Percentiles rank a stretch among this genome's conserved stretches.
Conservation (phyloP, 2,113 vertebrate genomes). For the Pomatostomus ruficeps region DNA sequence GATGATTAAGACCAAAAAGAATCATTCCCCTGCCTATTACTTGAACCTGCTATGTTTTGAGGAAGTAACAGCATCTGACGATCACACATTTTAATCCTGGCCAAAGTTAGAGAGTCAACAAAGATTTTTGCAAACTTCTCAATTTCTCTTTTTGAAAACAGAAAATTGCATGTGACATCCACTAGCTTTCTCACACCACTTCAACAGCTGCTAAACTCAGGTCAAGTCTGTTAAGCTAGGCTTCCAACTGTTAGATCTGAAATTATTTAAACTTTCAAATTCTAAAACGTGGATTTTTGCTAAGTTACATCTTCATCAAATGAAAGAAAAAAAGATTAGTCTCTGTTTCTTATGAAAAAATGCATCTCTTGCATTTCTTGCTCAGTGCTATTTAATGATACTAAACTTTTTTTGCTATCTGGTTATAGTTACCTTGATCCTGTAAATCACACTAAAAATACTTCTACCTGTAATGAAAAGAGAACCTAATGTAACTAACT, state of each 20-base stretch:
- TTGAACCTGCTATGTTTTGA: background rate
- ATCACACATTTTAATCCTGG: background rate
- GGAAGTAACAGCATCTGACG: background rate
- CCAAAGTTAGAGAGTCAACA: background rate
- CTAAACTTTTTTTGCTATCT: background rate
- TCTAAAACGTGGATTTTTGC: background rate
- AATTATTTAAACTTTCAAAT: background rate
- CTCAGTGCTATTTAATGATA: background rate
- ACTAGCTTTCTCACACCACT: background rate
- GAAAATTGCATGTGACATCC: background rate
- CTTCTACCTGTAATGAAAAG: background rate
- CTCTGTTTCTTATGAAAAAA: background rate
- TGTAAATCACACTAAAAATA: background rate
- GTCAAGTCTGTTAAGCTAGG: background rate
- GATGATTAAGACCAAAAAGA: background rate
- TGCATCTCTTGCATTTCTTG: background rate
- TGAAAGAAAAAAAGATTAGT: background rate
- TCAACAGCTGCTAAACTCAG: background rate
- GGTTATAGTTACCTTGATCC: background rate
- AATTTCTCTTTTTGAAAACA: background rate
- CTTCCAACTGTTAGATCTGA: background rate
- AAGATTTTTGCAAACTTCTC: background rate
- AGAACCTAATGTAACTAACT: background rate
- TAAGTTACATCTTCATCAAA: background rate
- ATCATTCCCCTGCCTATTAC: background rate